Evolutionary conservation across 2,888 invertebrate genomes (phyloP), one percentile per base, ranked within the genome.

Genomic region (Cartodere bifasciata): DNA sequence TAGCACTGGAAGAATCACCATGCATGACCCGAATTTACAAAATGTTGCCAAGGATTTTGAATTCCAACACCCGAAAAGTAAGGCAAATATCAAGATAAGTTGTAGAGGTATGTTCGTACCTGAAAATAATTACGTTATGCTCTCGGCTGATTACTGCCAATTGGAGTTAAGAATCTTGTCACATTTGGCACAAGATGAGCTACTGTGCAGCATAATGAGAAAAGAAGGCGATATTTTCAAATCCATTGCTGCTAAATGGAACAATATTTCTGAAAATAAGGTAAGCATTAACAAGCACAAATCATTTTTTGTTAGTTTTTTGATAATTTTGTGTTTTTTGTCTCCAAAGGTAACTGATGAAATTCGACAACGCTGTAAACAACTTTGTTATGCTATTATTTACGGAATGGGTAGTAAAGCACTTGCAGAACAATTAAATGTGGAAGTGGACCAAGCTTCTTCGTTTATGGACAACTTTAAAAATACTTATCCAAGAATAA

Each of bases 61-160:
- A 13, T 64, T 84, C 10, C 40, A 39, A 10, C 45, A 52, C 37
- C 46, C 52, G 9, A 39, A 50, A 9, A 55, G 60, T 45, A 50
- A 58, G 37, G 53, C 56, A 41, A 47, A 56, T 34, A 48, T 55
- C 22, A 42, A 50, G 3, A 67, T 78, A 46, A 77, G 74, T 52
- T 75, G 75, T 38, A 68, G 85, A 29, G 68, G 69, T 43, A 72
- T 76, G n/a, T 86, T 87, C 55, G 60, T 65, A 38, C 70, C 80
- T 0, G 48, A 58, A 2, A 48, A 58, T 17, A 72, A 70, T 1
- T 67, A 63, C 38, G 59, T 80, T 25, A 63, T 97, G 31, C 58
- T 98, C 25, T 82, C 94, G 0, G 92, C 92, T 0, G 97, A 98
- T 64, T 98, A 91, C 62, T 90, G 90, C 46, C 98, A 98, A 60